phyloP scores from a whole-genome alignment of 2,888 invertebrate genomes.

The Zaprionus lineosus region DNA sequence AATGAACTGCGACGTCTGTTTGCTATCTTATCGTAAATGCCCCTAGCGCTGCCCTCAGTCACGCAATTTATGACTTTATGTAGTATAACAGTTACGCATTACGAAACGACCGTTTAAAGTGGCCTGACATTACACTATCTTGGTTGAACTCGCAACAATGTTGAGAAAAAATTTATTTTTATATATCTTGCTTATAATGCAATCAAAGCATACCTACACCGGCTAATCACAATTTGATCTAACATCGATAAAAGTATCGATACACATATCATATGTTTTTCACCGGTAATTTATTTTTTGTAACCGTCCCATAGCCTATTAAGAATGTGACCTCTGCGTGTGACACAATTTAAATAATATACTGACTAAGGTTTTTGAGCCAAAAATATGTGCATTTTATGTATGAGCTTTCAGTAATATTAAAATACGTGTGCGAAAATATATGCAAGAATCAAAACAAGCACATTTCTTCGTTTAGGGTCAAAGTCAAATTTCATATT shows the following conservation, averaged over 20 bases:
- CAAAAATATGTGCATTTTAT: not conserved
- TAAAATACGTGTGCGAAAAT: conserved; percentile 2
- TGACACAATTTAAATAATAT: not conserved
- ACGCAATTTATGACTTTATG: not conserved
- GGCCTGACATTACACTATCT: conserved; percentile 17
- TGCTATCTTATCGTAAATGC: conserved; percentile 32
- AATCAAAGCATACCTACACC: too few species aligned
- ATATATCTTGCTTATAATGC: too few species aligned
- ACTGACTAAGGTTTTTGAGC: not conserved
- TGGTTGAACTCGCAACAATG: not conserved
- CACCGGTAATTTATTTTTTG: too few species aligned
- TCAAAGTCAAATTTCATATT: conserved; percentile 9
- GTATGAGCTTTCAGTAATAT: not conserved
- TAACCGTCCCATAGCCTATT: too few species aligned
- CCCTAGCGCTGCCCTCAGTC: not conserved
- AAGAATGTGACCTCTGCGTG: not conserved
- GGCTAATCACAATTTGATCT: too few species aligned
- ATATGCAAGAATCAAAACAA: conserved; percentile 5
- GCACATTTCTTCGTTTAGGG: not conserved
- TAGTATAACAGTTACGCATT: conserved; percentile 25
- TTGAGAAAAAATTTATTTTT: not conserved
- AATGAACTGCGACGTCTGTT: not conserved
- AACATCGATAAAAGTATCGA: not conserved
- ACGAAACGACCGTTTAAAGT: conserved; percentile 16
- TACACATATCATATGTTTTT: not conserved